These are phyloP conservation scores for Arctia plantaginis DNA, from an alignment of 2,888 invertebrate genomes.

Conservation along the genomic window DNA sequence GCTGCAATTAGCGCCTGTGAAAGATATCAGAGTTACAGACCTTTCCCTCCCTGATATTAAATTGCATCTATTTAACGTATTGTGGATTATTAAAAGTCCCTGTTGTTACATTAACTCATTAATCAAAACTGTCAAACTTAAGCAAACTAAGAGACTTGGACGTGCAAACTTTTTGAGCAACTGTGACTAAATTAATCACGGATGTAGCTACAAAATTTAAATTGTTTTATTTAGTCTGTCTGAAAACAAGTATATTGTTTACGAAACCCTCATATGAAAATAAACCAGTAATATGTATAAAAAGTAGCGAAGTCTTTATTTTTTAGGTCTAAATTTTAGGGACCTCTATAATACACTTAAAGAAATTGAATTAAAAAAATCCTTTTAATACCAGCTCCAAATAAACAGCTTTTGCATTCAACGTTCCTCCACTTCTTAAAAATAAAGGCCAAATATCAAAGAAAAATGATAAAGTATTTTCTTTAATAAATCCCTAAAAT, in stretches of 20 bases:
- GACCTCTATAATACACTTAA: neutral
- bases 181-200: slow-evolving; percentile 9
- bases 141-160: slow-evolving; percentile 12
- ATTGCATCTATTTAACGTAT: neutral
- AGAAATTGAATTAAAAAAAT: slow-evolving; percentile 7
- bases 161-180: neutral
- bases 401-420: slow-evolving; percentile 7
- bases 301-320: neutral
- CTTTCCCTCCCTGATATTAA: neutral
- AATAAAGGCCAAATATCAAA: slow-evolving; percentile 8
- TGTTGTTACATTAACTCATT: slow-evolving; percentile 4
- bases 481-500: slow-evolving; percentile 2
- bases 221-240: neutral
- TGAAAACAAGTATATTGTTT: neutral
- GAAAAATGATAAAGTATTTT: neutral
- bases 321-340: neutral
- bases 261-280: neutral
- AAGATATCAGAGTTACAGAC: neutral
- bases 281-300: neutral
- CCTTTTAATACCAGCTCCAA: neutral
- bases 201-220: neutral
- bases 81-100: neutral
- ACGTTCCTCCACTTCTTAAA: neutral
- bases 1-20: neutral
- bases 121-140: slow-evolving; percentile 20